Evolutionary conservation across 2,797 vertebrate genomes (phyloP), one percentile per base, ranked within the genome.

Genomic region (Parotocinclus haroldoi): DNA sequence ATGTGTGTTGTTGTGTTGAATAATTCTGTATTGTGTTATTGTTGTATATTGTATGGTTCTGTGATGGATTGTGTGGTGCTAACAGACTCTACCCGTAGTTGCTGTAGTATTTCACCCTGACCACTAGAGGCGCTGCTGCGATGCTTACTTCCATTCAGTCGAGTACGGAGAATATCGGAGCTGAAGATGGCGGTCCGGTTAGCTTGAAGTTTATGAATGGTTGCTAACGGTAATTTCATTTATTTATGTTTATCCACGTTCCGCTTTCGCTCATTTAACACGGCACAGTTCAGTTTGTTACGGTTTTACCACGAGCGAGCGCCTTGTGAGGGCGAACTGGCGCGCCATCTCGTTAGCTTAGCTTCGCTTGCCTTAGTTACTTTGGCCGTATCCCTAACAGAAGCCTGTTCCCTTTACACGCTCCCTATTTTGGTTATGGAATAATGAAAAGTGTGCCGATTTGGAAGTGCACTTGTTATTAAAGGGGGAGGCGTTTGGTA

Each of bases 161-260:
- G 39, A 19, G 56, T 44, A 65, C 66, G 54, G 46, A 60, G 48
- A 58, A 58, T 16, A 46, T 42, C n/a, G 13, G n/a, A 42, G 46
- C 55, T 42, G 56, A 80, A 80, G 68, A 82, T 80, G 80, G 77
- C 77, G 74, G 44, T 46, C 59, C 49, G 8, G 65, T 58, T 53
- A 69, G 76, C 72, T 42, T 79, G 66, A 79, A 67, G 39, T 72
- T 68, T 59, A 54, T 59, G 57, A 55, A 76, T 76, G 71, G 74
- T 78, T 71, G 45, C 27, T 19, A 37, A 58, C 38, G 55, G 54
- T 57, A 71, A 51, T 16, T 36, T 40, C 17, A 19, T 38, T 3
- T 1, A 52, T 55, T 19, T 55, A 17, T 73, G 3, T 27, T 27
- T 27, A 27, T 27, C 2, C 5, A 27, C 27, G 27, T 27, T 5